Base-by-base conservation (phyloP, 2,113 vertebrate species). In the Xyrauchen texanus region DNA sequence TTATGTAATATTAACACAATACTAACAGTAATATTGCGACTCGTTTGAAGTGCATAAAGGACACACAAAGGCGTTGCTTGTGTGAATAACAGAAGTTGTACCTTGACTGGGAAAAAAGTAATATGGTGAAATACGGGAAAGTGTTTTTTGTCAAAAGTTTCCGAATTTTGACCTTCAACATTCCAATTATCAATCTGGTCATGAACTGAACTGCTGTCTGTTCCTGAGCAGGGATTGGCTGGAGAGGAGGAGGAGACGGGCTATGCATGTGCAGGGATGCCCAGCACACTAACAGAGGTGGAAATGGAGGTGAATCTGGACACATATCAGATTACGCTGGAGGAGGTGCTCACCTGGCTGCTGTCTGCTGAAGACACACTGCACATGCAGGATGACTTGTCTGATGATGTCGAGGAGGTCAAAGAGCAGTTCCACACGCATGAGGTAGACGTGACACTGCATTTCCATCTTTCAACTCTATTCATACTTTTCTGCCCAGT, bases 351-450 rank as follows among this genome's bases (percentile, higher is more conserved):
- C 70, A 98, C 97, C 0, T 99, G 98, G 98, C 84, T 99, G 79
- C 93, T 99, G 15, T 95, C 94, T 0, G 97, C 97, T 0, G 98
- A 99, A 85, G 98, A 99, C 81, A 79, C 92, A 0, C 93, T 98
- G 80, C 95, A 94, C 6, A 92, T 95, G 78, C 98, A 98, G 86
- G 95, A 95, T 0, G 96, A 96, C 47, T 95, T 99, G 86, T 98
- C 97, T 2, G 90, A 94, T 0, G 95, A 99, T 52, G 98, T 99
- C 71, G 98, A 99, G 70, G 96, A 98, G 83, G 97, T 99, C 76
- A 99, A 99, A 89, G 94, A 97, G 5, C 98, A 99, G 86, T 99
- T 99, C 91, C 94, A 96, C 73, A 95, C 93, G 5, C 98, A 99
- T 13, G 98, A 99, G 91, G 98, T 98, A 34, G 1, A 34, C 21